Evolutionary conservation across 2,888 invertebrate genomes (phyloP), one percentile per base, ranked within the genome.

Genomic region (Pandemis heparana): DNA sequence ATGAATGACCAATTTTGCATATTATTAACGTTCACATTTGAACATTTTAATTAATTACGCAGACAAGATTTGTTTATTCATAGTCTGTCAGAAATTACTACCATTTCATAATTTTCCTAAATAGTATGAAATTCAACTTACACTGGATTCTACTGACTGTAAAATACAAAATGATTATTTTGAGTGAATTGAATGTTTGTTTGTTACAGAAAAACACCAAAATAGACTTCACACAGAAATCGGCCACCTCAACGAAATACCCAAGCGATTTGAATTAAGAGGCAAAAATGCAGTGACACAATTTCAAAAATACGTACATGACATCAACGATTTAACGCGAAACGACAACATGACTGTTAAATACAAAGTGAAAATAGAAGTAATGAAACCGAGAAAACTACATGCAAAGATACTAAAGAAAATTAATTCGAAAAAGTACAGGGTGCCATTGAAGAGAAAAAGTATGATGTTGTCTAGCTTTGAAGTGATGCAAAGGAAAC

Each of bases 401-500:
- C 77, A 73, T 1, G 41, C 5, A 16, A 79, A 81, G 48, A 89
- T 83, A 10, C 12, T 71, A 5, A 87, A 83, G 63, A 89, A 84
- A 64, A 77, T 78, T 0, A 86, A 83, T 51, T 80, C 87, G 0
- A 94, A 93, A 79, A 93, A 89, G 65, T 94, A 87, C 72, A 92
- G 89, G 12, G 82, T 93, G 16, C 93, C 94, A 0, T 75, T 94
- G 43, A 94, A 94, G 79, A 92, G 88, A 76, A 88, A 87, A 18
- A 93, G 84, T 66, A 91, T 92, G 91, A 92, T 90, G 64, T 78
- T 92, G 7, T 93, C 94, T 0, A 89, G 88, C 66, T 92, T 91
- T 12, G 93, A 93, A 77, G 82, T 87, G 9, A 79, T 89, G 60
- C 63, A 92, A 56, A 85, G 91, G 39, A 92, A 87, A 75, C 80